Evolutionary conservation across 2,797 vertebrate species (phyloP).

Genomic region (Phoxinus dragarum): DNA sequence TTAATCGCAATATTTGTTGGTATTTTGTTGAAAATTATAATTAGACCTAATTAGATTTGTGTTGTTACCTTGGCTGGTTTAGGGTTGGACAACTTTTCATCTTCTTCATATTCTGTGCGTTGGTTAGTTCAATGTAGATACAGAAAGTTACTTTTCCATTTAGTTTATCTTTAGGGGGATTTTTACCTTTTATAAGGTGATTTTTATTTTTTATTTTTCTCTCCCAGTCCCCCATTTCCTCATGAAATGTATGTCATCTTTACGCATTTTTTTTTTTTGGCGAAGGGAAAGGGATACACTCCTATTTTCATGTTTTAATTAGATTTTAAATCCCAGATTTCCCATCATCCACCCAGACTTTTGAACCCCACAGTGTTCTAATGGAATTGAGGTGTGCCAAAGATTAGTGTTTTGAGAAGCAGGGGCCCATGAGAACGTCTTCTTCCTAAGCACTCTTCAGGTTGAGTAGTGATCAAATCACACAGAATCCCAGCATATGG

Average conservation of each 20-base stretch:
- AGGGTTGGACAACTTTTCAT: neutral
- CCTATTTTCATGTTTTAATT: neutral
- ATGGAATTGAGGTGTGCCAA: neutral
- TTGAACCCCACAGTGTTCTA: neutral
- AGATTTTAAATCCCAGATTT: neutral
- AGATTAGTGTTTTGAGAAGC: slow-evolving; percentile 22
- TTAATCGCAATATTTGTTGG: neutral
- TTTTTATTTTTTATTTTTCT: neutral
- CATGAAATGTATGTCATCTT: neutral
- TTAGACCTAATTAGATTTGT: neutral
- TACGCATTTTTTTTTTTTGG: neutral
- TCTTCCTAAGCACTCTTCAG: slow-evolving; percentile 5
- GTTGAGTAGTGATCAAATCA: slow-evolving; percentile 13
- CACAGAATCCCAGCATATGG: slow-evolving; percentile 15
- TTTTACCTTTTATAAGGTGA: neutral
- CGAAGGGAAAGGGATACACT: no score
- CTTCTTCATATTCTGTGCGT: neutral
- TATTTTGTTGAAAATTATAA: neutral
- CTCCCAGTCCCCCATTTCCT: neutral
- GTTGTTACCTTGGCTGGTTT: neutral
- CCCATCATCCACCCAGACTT: neutral
- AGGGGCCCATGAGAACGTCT: neutral
- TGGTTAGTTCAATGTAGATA: neutral
- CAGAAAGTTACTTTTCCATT: neutral
- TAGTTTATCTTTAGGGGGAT: neutral